Percentiles rank a stretch among this genome's conserved stretches.
phyloP scores from a whole-genome alignment of 2,888 invertebrate genomes.

The Spilosoma lubricipeda region DNA sequence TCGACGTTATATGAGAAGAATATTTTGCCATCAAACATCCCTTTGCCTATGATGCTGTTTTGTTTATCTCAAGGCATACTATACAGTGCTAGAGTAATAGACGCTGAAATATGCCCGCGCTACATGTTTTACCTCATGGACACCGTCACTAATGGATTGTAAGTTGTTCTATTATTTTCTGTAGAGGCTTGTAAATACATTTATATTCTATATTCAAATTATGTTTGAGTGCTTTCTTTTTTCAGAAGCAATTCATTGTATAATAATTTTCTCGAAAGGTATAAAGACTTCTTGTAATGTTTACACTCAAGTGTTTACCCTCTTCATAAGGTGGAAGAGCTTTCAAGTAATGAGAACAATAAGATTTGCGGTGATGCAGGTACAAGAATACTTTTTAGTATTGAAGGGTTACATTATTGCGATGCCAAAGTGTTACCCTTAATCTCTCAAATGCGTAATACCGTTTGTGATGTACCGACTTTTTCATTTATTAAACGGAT shows the following conservation, averaged over 20 bases:
- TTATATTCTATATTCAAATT: not conserved
- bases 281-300: conserved; percentile 27
- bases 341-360: not conserved
- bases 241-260: conserved; percentile 63
- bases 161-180: conserved; percentile 38
- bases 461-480: not conserved
- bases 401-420: not conserved
- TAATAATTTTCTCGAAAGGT: conserved; percentile 51
- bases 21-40: conserved; percentile 71
- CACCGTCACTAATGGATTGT: conserved; percentile 79
- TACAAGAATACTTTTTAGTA: not conserved
- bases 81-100: conserved; percentile 79
- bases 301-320: not conserved
- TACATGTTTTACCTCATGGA: conserved; percentile 81
- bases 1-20: conserved; percentile 81
- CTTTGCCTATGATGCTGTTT: conserved; percentile 78
- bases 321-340: not conserved
- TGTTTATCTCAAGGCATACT: conserved; percentile 81
- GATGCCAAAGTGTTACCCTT: not conserved
- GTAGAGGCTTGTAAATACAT: not conserved
- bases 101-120: conserved; percentile 78
- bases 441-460: not conserved
- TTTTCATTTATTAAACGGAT: not conserved
- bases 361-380: not conserved
- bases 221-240: conserved; percentile 29